Percentiles rank a stretch among this genome's conserved stretches.
Evolutionary conservation across 2,888 invertebrate species (phyloP).

Genomic region (Drosophila kanekoi): DNA sequence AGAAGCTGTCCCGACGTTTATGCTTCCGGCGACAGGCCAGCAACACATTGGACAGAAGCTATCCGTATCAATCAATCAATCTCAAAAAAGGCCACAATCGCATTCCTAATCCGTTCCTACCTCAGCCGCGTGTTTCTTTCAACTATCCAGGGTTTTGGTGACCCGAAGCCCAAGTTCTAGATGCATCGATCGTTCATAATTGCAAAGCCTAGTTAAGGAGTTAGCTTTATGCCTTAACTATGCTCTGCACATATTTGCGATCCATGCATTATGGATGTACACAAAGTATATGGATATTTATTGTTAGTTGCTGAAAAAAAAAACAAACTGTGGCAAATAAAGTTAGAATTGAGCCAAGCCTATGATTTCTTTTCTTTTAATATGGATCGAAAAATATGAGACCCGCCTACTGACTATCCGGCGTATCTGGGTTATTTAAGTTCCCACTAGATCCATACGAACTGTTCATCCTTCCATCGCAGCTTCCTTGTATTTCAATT

Average conservation of each 20-base stretch:
- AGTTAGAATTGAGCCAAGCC: background rate
- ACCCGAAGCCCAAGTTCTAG: background rate
- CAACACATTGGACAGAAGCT: background rate
- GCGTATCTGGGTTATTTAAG: too few relatives aligned
- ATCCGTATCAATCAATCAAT: background rate
- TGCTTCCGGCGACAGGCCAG: background rate
- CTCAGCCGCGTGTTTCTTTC: background rate
- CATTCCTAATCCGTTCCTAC: slow-evolving; percentile 1
- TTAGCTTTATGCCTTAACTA: background rate
- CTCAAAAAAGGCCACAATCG: slow-evolving; percentile 12
- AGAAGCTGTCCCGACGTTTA: background rate
- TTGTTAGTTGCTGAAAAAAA: background rate
- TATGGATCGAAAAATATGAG: too few relatives aligned
- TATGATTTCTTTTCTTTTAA: background rate
- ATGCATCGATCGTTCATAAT: slow-evolving; percentile 5
- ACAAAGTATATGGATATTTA: background rate
- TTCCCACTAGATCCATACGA: too few relatives aligned
- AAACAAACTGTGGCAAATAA: slow-evolving; percentile 9
- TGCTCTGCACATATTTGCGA: slow-evolving; percentile 23
- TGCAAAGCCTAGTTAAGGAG: slow-evolving; percentile 9
- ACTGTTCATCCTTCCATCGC: too few relatives aligned
- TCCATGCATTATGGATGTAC: background rate
- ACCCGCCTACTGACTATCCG: too few relatives aligned
- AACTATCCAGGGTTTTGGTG: background rate
- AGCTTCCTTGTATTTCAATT: too few relatives aligned